A percentile compares a stretch with the other conserved stretches of the same genome.
phyloP scores from a whole-genome alignment of 1,140 invertebrate genomes.

The Hypsibius dujardini region DNA sequence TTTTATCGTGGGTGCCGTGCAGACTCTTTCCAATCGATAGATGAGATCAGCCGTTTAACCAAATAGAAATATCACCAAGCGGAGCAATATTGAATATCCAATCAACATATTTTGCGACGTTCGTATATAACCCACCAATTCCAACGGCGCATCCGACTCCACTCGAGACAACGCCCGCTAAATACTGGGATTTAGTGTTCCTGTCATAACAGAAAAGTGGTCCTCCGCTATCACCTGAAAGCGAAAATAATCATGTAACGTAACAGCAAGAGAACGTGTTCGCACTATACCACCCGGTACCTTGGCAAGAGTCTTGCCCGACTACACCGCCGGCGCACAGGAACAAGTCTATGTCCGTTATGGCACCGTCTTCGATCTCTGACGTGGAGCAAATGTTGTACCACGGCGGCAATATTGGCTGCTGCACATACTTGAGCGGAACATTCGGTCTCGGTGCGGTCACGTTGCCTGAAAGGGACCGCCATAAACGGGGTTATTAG shows the following conservation, averaged over 20 bases:
- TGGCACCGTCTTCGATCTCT: background rate
- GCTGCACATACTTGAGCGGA: slow-evolving; percentile 12
- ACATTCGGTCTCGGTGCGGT: background rate
- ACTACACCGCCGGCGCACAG: slow-evolving; percentile 52
- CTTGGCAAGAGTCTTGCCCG: slow-evolving; percentile 45
- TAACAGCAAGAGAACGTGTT: background rate
- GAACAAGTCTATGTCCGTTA: slow-evolving; percentile 31
- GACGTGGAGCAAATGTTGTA: background rate
- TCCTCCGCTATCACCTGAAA: slow-evolving; percentile 5
- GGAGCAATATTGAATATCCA: slow-evolving; percentile 1
- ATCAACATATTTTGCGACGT: background rate
- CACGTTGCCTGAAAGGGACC: background rate
- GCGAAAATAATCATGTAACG: background rate
- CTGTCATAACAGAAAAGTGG: slow-evolving; percentile 9
- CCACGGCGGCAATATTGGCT: background rate
- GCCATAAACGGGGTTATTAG: background rate
- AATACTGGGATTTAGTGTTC: background rate
- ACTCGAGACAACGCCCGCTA: background rate
- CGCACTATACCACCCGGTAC: background rate
- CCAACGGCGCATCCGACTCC: background rate
- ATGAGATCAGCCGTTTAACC: no score
- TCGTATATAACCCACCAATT: background rate
- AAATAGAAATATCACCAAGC: background rate
- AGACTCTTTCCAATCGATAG: no score
- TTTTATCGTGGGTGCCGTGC: no score